phyloP scores from a whole-genome alignment of 30 jellyfish, hydroid and myxozoan genomes.

The Aurelia coerulea region DNA sequence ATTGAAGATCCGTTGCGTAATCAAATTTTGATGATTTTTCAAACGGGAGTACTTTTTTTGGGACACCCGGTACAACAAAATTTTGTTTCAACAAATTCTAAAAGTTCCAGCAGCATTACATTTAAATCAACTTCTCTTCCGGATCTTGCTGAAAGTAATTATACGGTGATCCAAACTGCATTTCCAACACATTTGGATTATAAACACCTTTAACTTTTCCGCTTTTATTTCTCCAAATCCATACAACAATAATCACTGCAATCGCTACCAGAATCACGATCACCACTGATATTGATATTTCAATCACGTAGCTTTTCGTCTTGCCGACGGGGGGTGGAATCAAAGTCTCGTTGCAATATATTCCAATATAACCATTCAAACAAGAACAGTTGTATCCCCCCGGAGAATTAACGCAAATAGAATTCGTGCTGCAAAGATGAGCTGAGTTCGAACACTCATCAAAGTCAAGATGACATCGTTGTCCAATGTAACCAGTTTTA shows the following conservation, averaged over 20 bases:
- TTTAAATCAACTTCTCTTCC: constrained; percentile 63
- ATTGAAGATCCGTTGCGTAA: too few species aligned
- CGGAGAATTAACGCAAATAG: constrained; percentile 44
- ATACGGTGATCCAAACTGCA: constrained; percentile 74
- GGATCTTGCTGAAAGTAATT: constrained; percentile 68
- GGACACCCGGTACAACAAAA: too few species aligned
- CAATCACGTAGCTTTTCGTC: constrained; percentile 17
- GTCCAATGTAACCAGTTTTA: constrained; percentile 61
- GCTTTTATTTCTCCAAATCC: constrained; percentile 35
- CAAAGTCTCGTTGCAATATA: constrained; percentile 35
- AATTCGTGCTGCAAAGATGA: constrained; percentile 20
- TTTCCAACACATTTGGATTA: constrained; percentile 63
- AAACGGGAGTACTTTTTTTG: too few species aligned
- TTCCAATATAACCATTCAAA: constrained; percentile 21
- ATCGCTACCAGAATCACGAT: constrained; percentile 31
- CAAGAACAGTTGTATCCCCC: constrained; percentile 71
- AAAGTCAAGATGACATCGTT: constrained; percentile 21
- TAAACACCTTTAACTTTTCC: constrained; percentile 64
- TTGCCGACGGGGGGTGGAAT: constrained; percentile 21
- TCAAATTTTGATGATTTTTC: too few species aligned
- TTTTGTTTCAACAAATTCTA: too few species aligned
- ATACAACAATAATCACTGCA: constrained; percentile 16
- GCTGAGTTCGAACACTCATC: constrained; percentile 39
- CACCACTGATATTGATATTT: constrained; percentile 40
- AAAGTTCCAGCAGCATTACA: too few species aligned